phyloP scores from a whole-genome alignment of 1,140 invertebrate species.

The Drosophila asahinai region DNA sequence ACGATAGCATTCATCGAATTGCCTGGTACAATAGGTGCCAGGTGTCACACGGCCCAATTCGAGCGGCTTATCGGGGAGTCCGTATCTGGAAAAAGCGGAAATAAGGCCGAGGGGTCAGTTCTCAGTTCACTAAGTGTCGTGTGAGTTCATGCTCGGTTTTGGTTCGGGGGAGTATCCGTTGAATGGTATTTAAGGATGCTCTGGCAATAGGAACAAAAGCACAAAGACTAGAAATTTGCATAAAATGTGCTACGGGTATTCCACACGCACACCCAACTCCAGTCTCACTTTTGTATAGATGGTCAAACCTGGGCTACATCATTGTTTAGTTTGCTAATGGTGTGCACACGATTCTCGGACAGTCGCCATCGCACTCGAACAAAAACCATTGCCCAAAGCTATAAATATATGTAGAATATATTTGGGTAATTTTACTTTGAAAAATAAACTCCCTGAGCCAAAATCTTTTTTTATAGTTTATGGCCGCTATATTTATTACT shows the following conservation, averaged over 20 bases:
- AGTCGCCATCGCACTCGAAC: not conserved
- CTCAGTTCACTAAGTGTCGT: conserved; percentile 41
- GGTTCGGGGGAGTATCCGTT: conserved; percentile 53
- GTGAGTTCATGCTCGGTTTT: conserved; percentile 41
- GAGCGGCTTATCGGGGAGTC: conserved; percentile 89
- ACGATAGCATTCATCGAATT: conserved; percentile 94
- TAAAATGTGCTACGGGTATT: conserved; percentile 65
- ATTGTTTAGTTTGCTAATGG: conserved; percentile 77
- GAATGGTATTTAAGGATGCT: conserved; percentile 68
- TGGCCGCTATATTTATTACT: too few species aligned
- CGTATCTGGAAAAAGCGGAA: conserved; percentile 86
- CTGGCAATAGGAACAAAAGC: conserved; percentile 18
- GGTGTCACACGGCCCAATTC: conserved; percentile 92
- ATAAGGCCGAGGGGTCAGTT: conserved; percentile 22
- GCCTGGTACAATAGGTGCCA: conserved; percentile 94
- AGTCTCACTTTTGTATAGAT: not conserved
- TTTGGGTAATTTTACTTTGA: not conserved
- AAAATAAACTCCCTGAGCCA: too few species aligned
- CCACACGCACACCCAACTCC: conserved; percentile 30
- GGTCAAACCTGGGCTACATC: conserved; percentile 25
- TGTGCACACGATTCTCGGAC: conserved; percentile 37
- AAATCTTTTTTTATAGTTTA: too few species aligned
- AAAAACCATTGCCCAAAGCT: not conserved
- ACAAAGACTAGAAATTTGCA: conserved; percentile 64
- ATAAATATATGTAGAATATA: not conserved